These are phyloP conservation scores for Sepiola atlantica DNA, from an alignment of 2,888 invertebrate genomes.

Conservation along the genomic window DNA sequence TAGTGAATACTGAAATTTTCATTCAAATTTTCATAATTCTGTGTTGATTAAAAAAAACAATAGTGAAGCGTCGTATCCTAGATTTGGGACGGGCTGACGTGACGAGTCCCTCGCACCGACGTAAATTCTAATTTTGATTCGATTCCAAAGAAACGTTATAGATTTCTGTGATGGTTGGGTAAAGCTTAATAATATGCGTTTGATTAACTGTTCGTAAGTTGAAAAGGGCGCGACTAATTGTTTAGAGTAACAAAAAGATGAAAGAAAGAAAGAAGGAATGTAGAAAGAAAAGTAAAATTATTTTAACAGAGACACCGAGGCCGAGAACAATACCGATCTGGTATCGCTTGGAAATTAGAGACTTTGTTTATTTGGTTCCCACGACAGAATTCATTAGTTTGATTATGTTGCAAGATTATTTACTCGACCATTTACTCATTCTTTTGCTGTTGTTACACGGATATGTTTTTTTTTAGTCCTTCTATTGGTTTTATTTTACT, in stretches of 20 bases:
- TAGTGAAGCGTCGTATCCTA: too few relatives aligned
- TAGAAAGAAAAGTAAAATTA: neutral
- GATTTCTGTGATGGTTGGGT: too few relatives aligned
- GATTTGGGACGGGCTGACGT: too few relatives aligned
- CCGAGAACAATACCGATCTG: neutral
- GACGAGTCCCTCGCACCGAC: too few relatives aligned
- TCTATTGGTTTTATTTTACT: neutral
- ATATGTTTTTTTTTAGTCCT: neutral
- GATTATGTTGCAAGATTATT: conserved; percentile 32
- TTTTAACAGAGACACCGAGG: neutral
- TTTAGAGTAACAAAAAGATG: neutral
- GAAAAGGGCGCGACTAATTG: neutral
- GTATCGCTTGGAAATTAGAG: neutral
- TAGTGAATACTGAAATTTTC: too few relatives aligned
- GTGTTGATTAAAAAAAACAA: too few relatives aligned
- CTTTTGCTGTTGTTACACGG: neutral
- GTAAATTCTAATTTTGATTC: too few relatives aligned
- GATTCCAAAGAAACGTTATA: too few relatives aligned
- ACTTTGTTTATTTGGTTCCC: neutral
- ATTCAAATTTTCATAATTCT: too few relatives aligned
- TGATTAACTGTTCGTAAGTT: neutral
- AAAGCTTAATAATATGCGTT: too few relatives aligned
- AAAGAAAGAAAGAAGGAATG: too few relatives aligned
- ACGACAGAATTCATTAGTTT: conserved; percentile 32
- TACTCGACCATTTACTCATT: neutral